Percentiles rank a stretch among this genome's conserved stretches.
phyloP scores from a whole-genome alignment of 2,888 invertebrate species.

The Syritta pipiens region DNA sequence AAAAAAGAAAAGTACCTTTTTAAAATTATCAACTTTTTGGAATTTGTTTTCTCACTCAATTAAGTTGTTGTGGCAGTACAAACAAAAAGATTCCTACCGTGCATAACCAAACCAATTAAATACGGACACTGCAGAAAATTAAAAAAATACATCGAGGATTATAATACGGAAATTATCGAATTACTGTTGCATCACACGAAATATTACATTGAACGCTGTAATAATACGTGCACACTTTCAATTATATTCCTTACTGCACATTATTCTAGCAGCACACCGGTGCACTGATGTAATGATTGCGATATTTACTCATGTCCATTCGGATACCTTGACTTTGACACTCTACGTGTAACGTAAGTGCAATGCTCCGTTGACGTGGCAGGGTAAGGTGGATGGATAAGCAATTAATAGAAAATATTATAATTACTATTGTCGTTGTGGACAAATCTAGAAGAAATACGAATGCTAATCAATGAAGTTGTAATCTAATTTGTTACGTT shows the following conservation, averaged over 20 bases:
- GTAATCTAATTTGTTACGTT: too few relatives aligned
- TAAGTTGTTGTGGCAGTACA: neutral
- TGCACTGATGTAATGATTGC: neutral
- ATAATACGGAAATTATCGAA: slow-evolving; percentile 7
- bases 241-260: slow-evolving; percentile 6
- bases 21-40: neutral
- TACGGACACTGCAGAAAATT: too few relatives aligned
- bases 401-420: too few relatives aligned
- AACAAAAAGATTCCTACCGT: neutral
- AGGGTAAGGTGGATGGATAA: too few relatives aligned
- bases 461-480: too few relatives aligned
- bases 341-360: too few relatives aligned
- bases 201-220: slow-evolving; percentile 6
- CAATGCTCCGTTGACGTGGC: too few relatives aligned
- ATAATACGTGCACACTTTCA: neutral
- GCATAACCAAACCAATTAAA: too few relatives aligned
- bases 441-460: too few relatives aligned
- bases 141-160: too few relatives aligned
- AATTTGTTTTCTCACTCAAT: neutral
- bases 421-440: too few relatives aligned
- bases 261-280: too few relatives aligned
- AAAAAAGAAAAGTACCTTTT: neutral
- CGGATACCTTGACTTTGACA: neutral
- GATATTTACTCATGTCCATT: neutral
- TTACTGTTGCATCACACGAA: slow-evolving; percentile 12